Base-by-base conservation (phyloP, 2,888 invertebrate species). In the Hirtodrosophila cameraria region DNA sequence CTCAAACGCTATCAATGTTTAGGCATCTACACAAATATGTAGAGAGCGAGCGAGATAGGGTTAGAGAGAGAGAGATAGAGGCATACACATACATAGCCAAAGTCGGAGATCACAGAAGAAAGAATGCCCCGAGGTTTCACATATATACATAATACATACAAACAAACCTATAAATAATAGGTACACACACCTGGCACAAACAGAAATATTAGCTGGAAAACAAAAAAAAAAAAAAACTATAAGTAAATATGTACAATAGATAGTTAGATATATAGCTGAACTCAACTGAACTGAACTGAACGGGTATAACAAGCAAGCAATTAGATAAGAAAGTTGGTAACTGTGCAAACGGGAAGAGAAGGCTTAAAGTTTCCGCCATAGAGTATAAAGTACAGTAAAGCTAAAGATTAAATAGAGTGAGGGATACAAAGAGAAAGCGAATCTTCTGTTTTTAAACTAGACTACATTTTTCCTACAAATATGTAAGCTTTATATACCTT, bases 21-120 rank as follows among this genome's bases (percentile, higher is more conserved):
- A 80, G 81, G 81, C 85, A 80, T 84, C 85, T 78, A 62, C 64
- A 81, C 71, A 74, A 81, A 75, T 81, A 80, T 77, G 70, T 55
- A 55, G 52, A 35, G 15, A 39, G 49, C 46, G 36, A 6, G 31
- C 18, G 13, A 25, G 20, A 38, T 7, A 18, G n/a, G 30, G 28
- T 3, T 16, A 36, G 12, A 23, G 15, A 39, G 23, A 42, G n/a
- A 33, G 30, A 49, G 4, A 18, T 1, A n/a, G n/a, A n/a, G n/a
- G n/a, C n/a, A n/a, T n/a, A n/a, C n/a, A n/a, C 30, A 41, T 6
- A 36, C 53, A 65, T 28, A 71, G 58, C 67, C 53, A 41, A 43
- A 60, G 45, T 42, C 18, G 58, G 20, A 60, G 67, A 77, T 77
- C 75, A 63, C 31, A 60, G 53, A 35, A 9, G 36, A 25, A 77